Evolutionary conservation across 2,797 vertebrate genomes (phyloP), one percentile per base, ranked within the genome.

Genomic region (Acridotheres tristis): DNA sequence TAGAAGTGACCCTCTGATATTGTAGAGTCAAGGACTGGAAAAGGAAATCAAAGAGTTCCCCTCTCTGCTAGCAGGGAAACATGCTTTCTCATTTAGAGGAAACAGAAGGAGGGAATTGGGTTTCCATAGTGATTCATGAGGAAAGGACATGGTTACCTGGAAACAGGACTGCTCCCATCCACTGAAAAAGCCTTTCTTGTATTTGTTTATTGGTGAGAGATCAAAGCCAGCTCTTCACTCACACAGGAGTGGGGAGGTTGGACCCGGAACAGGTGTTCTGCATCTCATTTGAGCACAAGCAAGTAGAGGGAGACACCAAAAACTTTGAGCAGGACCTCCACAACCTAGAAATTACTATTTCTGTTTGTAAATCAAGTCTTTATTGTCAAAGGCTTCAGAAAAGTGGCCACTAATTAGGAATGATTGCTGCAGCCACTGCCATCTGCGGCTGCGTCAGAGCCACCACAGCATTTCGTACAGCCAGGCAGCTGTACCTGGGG

Each of bases 91-190:
- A 76, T 95, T 96, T 95, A 86, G 58, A 93, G 82, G 82, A 95
- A 96, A 87, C 79, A 96, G 96, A 54, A 95, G 90, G 92, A 96
- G 74, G 85, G 93, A 97, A 92, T 86, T 23, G 13, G 45, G 97
- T 98, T 97, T 96, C 97, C 97, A 97, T 97, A 96, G 97, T 82
- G 96, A 98, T 96, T 96, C 83, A 80, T 93, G 94, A 96, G 74
- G 83, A 80, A 97, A 93, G 78, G 72, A 93, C 21, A 7, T 63
- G 71, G 97, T 97, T 97, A 96, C 97, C 95, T 97, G 92, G 96
- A 97, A 95, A 97, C 95, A 72, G 58, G 82, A 84, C 71, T 77
- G 96, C 78, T 96, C 66, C 78, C 55, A 76, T 95, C 78, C 34
- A 0, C 82, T 71, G 74, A 82, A 92, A 90, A 75, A 86, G 42